A percentile compares a stretch with the other conserved stretches of the same genome.
Conservation (phyloP, 2,113 vertebrate genomes). For the Dissostichus mawsoni region DNA sequence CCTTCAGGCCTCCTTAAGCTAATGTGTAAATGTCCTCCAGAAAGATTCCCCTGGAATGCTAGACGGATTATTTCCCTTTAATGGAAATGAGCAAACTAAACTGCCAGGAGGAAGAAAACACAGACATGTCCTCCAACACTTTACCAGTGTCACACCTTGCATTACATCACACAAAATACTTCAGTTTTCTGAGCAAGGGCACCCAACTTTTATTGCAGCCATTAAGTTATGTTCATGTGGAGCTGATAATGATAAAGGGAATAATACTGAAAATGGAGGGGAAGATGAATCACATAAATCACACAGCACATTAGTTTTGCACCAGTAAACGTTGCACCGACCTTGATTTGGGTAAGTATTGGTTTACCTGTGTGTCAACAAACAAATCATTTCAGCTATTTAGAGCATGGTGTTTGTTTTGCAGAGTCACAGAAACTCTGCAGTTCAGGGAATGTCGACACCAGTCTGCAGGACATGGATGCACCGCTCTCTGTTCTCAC, state of each 20-base stretch:
- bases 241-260: slow-evolving; percentile 32
- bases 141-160: slow-evolving; percentile 2
- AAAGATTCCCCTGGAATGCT: background rate
- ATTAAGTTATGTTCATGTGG: slow-evolving; percentile 43
- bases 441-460: background rate
- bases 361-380: slow-evolving; percentile 21
- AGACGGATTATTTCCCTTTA: slow-evolving; percentile 4
- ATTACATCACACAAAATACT: background rate
- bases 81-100: slow-evolving; percentile 21
- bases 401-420: slow-evolving; percentile 13
- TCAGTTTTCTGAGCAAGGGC: slow-evolving; percentile 28
- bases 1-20: slow-evolving; percentile 11
- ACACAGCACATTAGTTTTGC: background rate
- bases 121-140: background rate
- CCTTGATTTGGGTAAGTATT: slow-evolving; percentile 41
- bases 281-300: slow-evolving; percentile 21
- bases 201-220: slow-evolving; percentile 19
- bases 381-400: slow-evolving; percentile 30
- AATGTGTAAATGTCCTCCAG: slow-evolving; percentile 9
- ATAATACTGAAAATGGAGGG: slow-evolving; percentile 13
- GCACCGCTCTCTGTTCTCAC: background rate
- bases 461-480: background rate
- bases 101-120: slow-evolving; percentile 5
- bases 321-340: background rate
- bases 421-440: slow-evolving; percentile 3